phyloP scores from a whole-genome alignment of 2,888 invertebrate species.

The Patella ulyssiponensis region DNA sequence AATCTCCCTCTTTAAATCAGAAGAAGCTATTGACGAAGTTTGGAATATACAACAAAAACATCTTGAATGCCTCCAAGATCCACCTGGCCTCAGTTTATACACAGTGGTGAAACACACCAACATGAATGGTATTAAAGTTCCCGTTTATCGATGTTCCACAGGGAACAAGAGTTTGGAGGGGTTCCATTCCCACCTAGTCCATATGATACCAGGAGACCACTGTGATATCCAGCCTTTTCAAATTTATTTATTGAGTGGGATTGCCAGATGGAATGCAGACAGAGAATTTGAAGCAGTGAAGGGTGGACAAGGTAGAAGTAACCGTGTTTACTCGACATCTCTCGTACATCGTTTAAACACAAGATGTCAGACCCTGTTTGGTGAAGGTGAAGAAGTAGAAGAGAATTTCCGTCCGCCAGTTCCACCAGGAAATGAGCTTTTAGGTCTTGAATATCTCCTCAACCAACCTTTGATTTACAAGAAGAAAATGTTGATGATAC shows the following conservation, averaged over 20 bases:
- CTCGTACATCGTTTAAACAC: conserved; percentile 13
- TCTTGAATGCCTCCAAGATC: conserved; percentile 7
- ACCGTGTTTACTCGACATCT: background rate
- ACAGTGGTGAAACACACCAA: background rate
- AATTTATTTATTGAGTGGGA: conserved; percentile 13
- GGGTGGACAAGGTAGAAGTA: background rate
- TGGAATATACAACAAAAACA: conserved; percentile 15
- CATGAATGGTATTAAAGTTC: background rate
- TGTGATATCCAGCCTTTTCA: background rate
- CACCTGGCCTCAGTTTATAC: conserved; percentile 11
- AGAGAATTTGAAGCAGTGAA: conserved; percentile 9
- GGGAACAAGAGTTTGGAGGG: conserved; percentile 18
- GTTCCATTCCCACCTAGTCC: conserved; percentile 10
- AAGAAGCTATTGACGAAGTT: background rate
- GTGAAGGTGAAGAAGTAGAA: background rate
- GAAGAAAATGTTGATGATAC: background rate
- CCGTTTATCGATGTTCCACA: background rate
- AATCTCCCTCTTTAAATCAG: background rate
- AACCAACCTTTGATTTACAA: background rate
- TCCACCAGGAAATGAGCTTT: conserved; percentile 3
- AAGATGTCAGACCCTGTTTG: background rate
- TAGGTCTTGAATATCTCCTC: conserved; percentile 10
- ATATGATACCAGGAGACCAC: conserved; percentile 6
- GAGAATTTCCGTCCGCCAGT: background rate
- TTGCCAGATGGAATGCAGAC: conserved; percentile 19